Evolutionary conservation across 2,797 vertebrate species (phyloP), one percentile per base, ranked within the genome.

Genomic region (Siniperca obscura): DNA sequence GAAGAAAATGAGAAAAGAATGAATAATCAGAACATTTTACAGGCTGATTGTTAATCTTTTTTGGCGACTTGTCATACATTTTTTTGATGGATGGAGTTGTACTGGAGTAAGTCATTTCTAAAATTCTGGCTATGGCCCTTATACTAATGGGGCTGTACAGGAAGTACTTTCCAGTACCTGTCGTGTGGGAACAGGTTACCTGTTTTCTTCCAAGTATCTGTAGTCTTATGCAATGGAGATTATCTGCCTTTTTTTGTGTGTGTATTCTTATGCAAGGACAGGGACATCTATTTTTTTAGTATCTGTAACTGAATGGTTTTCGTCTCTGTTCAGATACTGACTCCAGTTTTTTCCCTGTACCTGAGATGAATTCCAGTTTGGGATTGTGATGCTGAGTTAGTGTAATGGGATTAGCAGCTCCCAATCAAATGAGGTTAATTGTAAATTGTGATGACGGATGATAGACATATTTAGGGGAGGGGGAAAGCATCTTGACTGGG

Each of bases 351-450:
- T n/a, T 40, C 60, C 27, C 42, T 16, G n/a, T 36, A 48, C 42
- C 55, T 44, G 52, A 11, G 53, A 38, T 48, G 14, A 78, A 40
- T 53, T 75, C 68, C 38, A 22, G 38, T 64, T 66, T 67, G 48
- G 40, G 40, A 25, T 52, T 46, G 7, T 38, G n/a, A 34, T 69
- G 48, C 11, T 6, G 61, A 57, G 38, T 78, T 60, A 65, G 25
- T 19, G 12, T 40, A 76, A 44, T 38, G 38, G 21, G 42, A 82
- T 82, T 67, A 82, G 42, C 36, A 36, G 21, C 46, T 81, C n/a
- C 48, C 40, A 14, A 46, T 86, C 46, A 76, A 76, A 73, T 62
- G 42, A 40, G 72, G 72, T 77, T 84, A 81, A 89, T 65, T 78
- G 57, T 46, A 34, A 27, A 14, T 67, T 27, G 40, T 27, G 75